Evolutionary conservation across 2,888 invertebrate species (phyloP), one percentile per base, ranked within the genome.

Genomic region (Polietes domitor): DNA sequence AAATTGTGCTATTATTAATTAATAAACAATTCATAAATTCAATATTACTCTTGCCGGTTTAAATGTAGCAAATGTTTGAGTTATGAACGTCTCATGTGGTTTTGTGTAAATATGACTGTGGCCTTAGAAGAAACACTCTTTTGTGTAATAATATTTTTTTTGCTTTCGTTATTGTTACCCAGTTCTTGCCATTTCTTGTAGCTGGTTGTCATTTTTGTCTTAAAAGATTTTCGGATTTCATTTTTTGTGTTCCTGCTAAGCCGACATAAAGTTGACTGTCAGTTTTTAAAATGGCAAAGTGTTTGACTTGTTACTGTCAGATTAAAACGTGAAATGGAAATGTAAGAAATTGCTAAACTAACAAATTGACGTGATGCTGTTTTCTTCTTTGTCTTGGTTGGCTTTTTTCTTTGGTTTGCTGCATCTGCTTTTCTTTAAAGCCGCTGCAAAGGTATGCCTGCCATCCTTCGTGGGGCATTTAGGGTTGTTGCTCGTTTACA

Each of bases 281-380:
- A 81, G 81, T 84, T 84, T 81, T 81, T 81, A 79, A 79, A 73
- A 72, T 84, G 80, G 84, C 84, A 85, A 83, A 81, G 80, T 83
- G 82, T 86, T 85, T 86, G 86, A 86, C 86, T 82, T 85, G 80
- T 65, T 58, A 82, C 83, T 86, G 82, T 86, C 85, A 77, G 86
- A 55, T 85, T 86, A 85, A 68, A 61, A 68, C 37, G 68, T 58
- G 26, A 58, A 43, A 68, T 68, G 68, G 9, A 68, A 68, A 68
- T 68, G 43, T 68, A 43, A 37, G 15, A 43, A 68, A 41, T 68
- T 68, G 43, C 70, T 81, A 79, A 84, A 84, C 78, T 76, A 76
- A 82, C 78, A 84, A 81, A 82, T 82, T 84, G 78, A 84, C 78
- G 76, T 82, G 80, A 84, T 76, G 84, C 78, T 72, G 50, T 32